Base-by-base conservation (phyloP, 2,888 invertebrate genomes). In the Microctonus hyperodae region DNA sequence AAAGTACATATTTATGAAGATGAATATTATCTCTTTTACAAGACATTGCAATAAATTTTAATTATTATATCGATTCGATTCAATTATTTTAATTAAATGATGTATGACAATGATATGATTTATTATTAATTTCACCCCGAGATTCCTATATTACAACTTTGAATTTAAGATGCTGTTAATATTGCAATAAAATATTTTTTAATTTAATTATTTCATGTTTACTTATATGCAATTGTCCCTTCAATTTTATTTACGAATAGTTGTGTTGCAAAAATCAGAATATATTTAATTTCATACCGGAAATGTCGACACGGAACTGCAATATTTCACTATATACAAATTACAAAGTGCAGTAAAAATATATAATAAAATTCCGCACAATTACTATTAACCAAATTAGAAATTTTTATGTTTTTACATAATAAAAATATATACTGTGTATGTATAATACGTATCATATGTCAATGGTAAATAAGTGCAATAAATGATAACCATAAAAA, bases 1-100 rank as follows among this genome's bases (percentile, higher is more conserved):
- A 80, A 77, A 78, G 78, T 77, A 74, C 50, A 40, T 63, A 64
- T 63, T 57, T 23, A 57, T 57, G 64, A 72, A 71, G 70, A 76
- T 70, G 72, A 75, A 74, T 76, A 77, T 76, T 73, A 70, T 62
- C 67, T 62, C 5, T 28, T 68, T 69, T 35, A 48, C 56, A 35
- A 68, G 67, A 23, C 50, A 10, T 20, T 20, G 44, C 16, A 31
- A 9, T 31, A 56, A 3, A 23, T 55, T 28, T 55, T 62, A 44
- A 33, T 40, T n/a, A 31, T 50, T 40, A 33, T 65, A 40, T 28
- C 67, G 6, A 31, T 56, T 58, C 23, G n/a, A n/a, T 55, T 37
- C 44, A n/a, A 44, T 16, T 9, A 44, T 6, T 16, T 44, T 16
- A 6, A n/a, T 16, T 16, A n/a, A 7, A 16, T 44, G 7, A 44